These are phyloP conservation scores for Porites lobata DNA, from an alignment of 92 coral and sea anemone genomes.

Conservation along the genomic window DNA sequence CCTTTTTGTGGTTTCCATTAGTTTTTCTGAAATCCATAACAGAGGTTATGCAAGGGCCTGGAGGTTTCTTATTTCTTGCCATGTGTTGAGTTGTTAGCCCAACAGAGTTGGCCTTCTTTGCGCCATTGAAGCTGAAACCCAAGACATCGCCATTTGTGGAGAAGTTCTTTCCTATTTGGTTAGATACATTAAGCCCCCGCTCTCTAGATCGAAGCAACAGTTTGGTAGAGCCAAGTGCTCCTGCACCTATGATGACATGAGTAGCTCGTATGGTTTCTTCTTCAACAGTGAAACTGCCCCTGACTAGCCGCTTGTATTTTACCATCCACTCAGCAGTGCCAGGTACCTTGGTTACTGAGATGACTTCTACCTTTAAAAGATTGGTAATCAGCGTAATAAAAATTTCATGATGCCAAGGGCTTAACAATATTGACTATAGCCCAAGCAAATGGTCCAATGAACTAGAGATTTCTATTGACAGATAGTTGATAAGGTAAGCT, in stretches of 20 bases:
- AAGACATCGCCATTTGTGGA: slow-evolving; percentile 74
- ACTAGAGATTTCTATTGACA: too few relatives aligned
- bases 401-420: too few relatives aligned
- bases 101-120: slow-evolving; percentile 43
- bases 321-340: slow-evolving; percentile 63
- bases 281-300: slow-evolving; percentile 25
- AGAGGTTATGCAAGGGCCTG: slow-evolving; percentile 73
- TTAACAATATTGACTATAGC: too few relatives aligned
- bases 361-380: slow-evolving; percentile 45
- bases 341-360: slow-evolving; percentile 25
- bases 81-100: slow-evolving; percentile 38
- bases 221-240: slow-evolving; percentile 75
- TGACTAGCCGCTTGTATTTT: slow-evolving; percentile 47
- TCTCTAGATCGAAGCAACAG: slow-evolving; percentile 70
- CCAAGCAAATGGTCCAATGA: too few relatives aligned
- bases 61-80: slow-evolving; percentile 27
- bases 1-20: slow-evolving; percentile 20
- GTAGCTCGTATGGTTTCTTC: slow-evolving; percentile 56
- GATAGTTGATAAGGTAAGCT: too few relatives aligned
- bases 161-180: slow-evolving; percentile 44
- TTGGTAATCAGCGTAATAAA: too few relatives aligned
- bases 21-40: slow-evolving; percentile 65
- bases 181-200: slow-evolving; percentile 58
- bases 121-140: slow-evolving; percentile 64
- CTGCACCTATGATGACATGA: slow-evolving; percentile 68